phyloP scores from a whole-genome alignment of 2,888 invertebrate genomes.

The Bursaphelenchus okinawaensis region DNA sequence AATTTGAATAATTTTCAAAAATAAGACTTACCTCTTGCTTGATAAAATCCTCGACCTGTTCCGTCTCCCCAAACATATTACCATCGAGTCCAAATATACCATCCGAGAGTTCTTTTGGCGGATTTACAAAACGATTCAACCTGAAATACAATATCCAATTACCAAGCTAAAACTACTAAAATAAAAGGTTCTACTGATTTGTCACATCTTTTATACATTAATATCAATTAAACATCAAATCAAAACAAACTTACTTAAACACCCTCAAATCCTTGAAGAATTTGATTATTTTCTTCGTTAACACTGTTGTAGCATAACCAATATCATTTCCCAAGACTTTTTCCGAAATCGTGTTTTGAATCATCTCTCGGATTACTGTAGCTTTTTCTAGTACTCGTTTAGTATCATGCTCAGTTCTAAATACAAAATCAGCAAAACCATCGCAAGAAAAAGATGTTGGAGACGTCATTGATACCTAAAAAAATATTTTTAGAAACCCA shows the following conservation, averaged over 20 bases:
- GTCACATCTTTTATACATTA: too few species aligned
- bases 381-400: slow-evolving; percentile 20
- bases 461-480: slow-evolving; percentile 19
- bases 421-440: slow-evolving; percentile 30
- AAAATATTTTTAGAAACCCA: not conserved
- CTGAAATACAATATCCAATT: slow-evolving; percentile 15
- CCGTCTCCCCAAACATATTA: not conserved
- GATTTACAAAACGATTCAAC: slow-evolving; percentile 30
- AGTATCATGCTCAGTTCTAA: slow-evolving; percentile 16
- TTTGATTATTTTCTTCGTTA: slow-evolving; percentile 17
- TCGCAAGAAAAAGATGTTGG: slow-evolving; percentile 21
- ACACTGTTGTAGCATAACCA: slow-evolving; percentile 5
- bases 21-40: not conserved
- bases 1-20: not conserved
- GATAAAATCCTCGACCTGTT: not conserved
- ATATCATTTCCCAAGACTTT: not conserved
- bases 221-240: too few species aligned
- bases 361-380: slow-evolving; percentile 17
- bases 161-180: too few species aligned
- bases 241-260: slow-evolving; percentile 4
- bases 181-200: too few species aligned
- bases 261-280: slow-evolving; percentile 14
- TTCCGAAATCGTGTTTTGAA: not conserved
- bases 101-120: slow-evolving; percentile 33
- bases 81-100: slow-evolving; percentile 22